Percentiles rank a stretch among this genome's conserved stretches.
Evolutionary conservation across 2,113 vertebrate genomes (phyloP).

Genomic region (Ceyx cyanopectus): DNA sequence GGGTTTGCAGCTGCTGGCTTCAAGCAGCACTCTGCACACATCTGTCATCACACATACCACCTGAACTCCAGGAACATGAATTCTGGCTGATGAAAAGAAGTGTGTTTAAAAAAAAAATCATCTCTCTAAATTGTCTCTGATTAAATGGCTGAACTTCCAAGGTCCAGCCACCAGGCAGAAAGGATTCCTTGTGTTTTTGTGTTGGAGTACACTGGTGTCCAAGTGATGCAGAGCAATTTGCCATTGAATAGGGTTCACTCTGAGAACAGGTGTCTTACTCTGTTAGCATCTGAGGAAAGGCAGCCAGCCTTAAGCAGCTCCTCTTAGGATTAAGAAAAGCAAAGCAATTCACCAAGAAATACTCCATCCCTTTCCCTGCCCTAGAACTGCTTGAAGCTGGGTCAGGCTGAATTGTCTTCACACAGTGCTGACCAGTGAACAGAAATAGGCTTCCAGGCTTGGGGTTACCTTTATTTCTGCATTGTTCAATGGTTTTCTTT

Average conservation of each 20-base stretch:
- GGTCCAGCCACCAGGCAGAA: neutral
- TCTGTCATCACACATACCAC: conserved; percentile 35
- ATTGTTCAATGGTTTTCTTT: conserved; percentile 83
- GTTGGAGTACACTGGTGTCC: neutral
- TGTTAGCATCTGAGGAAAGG: conserved; percentile 16
- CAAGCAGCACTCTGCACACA: neutral
- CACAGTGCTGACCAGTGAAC: neutral
- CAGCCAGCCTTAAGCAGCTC: neutral
- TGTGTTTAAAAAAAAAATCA: neutral
- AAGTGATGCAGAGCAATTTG: conserved; percentile 23
- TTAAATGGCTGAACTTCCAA: neutral
- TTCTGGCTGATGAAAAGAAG: neutral
- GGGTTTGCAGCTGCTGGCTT: conserved; percentile 23
- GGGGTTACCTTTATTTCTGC: conserved; percentile 81
- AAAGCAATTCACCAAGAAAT: neutral
- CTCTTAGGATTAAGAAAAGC: neutral
- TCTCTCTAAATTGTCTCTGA: neutral
- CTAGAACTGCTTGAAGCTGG: neutral
- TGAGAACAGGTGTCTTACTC: neutral
- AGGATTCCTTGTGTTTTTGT: neutral
- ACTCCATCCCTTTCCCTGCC: neutral
- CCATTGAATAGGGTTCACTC: conserved; percentile 18
- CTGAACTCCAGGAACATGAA: conserved; percentile 12
- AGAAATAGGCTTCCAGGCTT: neutral
- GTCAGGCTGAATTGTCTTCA: neutral